Evolutionary conservation across 2,113 vertebrate species (phyloP).

Genomic region (Muntiacus muntjak): DNA sequence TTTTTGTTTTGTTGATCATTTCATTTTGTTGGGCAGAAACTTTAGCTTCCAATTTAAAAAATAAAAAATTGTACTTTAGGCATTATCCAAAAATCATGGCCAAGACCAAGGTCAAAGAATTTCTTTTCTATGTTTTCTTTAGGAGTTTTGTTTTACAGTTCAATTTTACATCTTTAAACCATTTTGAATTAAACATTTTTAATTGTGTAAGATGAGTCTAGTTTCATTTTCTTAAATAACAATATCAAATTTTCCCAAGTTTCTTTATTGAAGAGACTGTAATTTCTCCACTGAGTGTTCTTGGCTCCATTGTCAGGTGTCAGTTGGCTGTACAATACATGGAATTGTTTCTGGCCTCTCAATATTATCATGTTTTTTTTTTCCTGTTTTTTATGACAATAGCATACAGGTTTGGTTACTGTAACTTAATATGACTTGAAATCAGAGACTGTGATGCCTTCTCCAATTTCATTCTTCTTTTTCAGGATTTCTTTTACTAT

Average conservation of each 20-base stretch:
- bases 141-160: background rate
- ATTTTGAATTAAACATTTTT: background rate
- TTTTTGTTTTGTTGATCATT: background rate
- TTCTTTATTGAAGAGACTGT: background rate
- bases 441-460: background rate
- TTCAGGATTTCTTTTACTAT: background rate
- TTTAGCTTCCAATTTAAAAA: background rate
- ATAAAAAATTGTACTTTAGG: background rate
- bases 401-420: background rate
- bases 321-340: background rate
- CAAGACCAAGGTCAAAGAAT: background rate
- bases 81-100: background rate
- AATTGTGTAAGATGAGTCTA: background rate
- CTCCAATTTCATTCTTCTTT: background rate
- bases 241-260: background rate
- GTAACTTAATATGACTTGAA: background rate
- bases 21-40: background rate
- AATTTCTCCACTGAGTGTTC: background rate
- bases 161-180: background rate
- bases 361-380: background rate
- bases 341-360: background rate
- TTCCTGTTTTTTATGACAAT: background rate
- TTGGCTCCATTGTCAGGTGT: background rate
- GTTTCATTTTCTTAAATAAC: background rate
- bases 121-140: background rate